Percentiles rank a stretch among this genome's conserved stretches.
These are phyloP conservation scores for Nemotelus pantherinus DNA, from an alignment of 2,888 invertebrate genomes.

Conservation along the genomic window DNA sequence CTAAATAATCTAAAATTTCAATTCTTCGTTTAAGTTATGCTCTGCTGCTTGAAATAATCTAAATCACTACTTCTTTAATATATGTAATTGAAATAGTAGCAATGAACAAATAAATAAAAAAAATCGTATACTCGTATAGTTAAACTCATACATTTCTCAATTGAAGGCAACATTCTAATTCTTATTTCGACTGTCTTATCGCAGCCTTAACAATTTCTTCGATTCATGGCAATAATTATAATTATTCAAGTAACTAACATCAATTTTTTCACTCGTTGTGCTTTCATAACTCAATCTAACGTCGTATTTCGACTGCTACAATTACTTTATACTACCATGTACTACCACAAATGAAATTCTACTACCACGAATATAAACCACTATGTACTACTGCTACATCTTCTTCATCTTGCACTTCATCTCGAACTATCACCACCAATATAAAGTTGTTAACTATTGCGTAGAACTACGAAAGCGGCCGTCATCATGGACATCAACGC, in stretches of 20 bases:
- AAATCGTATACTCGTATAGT: too few relatives aligned
- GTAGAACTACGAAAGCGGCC: conserved; percentile 64
- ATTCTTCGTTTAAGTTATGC: too few relatives aligned
- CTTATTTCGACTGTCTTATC: neutral
- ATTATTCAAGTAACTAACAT: conserved; percentile 26
- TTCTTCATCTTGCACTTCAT: neutral
- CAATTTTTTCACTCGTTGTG: conserved; percentile 22
- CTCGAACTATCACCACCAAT: conserved; percentile 1
- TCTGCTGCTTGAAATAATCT: too few relatives aligned
- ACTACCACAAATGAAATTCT: conserved; percentile 11
- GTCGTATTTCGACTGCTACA: conserved; percentile 27
- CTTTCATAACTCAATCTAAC: conserved; percentile 30
- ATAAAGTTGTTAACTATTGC: conserved; percentile 64
- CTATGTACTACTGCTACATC: conserved; percentile 14
- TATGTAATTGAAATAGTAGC: too few relatives aligned
- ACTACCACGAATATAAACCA: conserved; percentile 1
- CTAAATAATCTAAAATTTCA: too few relatives aligned
- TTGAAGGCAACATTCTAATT: too few relatives aligned
- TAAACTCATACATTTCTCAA: too few relatives aligned
- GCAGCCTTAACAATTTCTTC: neutral
- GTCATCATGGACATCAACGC: conserved; percentile 84
- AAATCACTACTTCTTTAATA: too few relatives aligned
- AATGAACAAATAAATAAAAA: too few relatives aligned
- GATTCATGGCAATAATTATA: neutral
- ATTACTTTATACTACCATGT: conserved; percentile 25